Base-by-base conservation (phyloP, 1,140 invertebrate species). In the Oscheius sp. region DNA sequence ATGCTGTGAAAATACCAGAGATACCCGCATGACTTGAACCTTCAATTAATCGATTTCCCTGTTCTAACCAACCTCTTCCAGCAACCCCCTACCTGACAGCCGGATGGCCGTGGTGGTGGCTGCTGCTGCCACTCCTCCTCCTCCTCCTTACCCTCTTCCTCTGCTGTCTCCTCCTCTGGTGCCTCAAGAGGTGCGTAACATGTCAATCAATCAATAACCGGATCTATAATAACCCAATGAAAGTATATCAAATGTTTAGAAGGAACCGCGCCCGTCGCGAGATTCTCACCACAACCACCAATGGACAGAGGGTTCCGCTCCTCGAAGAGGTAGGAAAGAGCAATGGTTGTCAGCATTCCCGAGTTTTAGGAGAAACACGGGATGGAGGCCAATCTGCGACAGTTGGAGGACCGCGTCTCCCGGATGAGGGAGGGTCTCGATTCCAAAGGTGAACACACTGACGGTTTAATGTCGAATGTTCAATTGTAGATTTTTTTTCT, bases 91-190 rank as follows among this genome's bases (percentile, higher is more conserved):
- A 72, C 64, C 67, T 82, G 15, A 49, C 74, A 36, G 67, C 81
- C 31, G 82, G 83, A 49, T 83, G 83, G 83, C 82, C 82, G 36
- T 83, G 82, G 82, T 83, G 82, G 82, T 83, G 82, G 82, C 73
- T 83, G 29, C 63, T 84, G 20, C 63, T 82, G 18, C 76, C 82
- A 23, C 74, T 83, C 26, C 74, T 84, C 20, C 63, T 82, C 23
- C 77, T 85, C 26, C 77, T 83, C 20, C 78, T 83, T 28, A 61
- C 74, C 34, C 74, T 83, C 52, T 78, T 84, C 26, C 81, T 83
- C 52, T 79, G 77, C 42, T 84, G 83, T 77, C 67, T 77, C 34
- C 77, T 84, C 31, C 58, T 74, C 20, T 83, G 83, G 83, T 79
- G 78, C 35, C 66, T 83, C 4, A 36, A 73, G 61, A 67, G 77